Conservation (phyloP, 2,113 vertebrate genomes). For the Neodon shergylaensis region DNA sequence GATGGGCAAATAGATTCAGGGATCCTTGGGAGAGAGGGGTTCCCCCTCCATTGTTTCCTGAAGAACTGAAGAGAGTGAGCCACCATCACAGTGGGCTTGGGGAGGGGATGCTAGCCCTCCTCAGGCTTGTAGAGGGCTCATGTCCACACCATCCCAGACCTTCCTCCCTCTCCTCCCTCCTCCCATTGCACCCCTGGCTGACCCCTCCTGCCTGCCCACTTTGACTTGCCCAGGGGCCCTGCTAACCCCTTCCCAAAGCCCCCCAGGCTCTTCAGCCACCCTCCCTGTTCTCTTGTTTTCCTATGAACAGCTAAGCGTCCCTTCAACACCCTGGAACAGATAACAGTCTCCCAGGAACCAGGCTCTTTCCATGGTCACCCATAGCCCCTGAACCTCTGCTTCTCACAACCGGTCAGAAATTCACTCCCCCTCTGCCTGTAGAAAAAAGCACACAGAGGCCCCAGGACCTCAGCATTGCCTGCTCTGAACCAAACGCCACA, state of each 20-base stretch:
- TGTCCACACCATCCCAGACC: neutral
- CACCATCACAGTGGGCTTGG: neutral
- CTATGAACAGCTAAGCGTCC: neutral
- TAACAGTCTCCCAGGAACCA: neutral
- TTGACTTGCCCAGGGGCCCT: neutral
- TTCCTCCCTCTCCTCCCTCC: neutral
- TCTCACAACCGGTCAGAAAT: neutral
- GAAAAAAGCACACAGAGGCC: neutral
- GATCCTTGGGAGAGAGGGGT: neutral
- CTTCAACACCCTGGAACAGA: neutral
- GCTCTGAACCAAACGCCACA: neutral
- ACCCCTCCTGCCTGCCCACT: neutral
- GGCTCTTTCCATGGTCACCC: neutral
- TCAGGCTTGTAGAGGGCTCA: neutral
- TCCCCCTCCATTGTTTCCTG: conserved; percentile 33
- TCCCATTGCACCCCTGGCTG: neutral
- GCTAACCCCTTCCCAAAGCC: neutral
- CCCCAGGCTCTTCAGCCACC: neutral
- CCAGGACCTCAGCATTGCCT: neutral
- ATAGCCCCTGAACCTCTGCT: neutral
- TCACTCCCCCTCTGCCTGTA: neutral
- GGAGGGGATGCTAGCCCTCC: neutral
- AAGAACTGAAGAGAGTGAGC: conserved; percentile 44
- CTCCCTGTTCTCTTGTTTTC: neutral
- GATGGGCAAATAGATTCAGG: neutral